phyloP scores from a whole-genome alignment of 92 coral and sea anemone genomes.

The Blastomussa wellsi region DNA sequence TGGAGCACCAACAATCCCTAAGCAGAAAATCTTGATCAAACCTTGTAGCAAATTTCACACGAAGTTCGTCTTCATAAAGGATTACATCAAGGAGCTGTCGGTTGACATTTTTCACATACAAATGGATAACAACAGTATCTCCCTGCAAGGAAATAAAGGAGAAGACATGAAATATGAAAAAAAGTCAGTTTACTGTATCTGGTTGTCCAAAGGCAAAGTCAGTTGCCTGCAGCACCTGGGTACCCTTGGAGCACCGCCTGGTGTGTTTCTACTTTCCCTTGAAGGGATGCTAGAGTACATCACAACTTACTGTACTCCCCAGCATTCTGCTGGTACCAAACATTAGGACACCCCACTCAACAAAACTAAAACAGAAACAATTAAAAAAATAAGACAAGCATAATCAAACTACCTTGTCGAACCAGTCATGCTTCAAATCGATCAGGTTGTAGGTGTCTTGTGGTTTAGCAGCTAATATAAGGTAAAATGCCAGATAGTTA shows the following conservation, averaged over 20 bases:
- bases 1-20: neutral
- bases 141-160: conserved; percentile 48
- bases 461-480: conserved; percentile 27
- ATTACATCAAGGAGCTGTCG: conserved; percentile 56
- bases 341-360: too few relatives aligned
- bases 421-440: conserved; percentile 80
- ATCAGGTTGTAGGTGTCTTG: conserved; percentile 38
- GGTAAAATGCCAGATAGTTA: neutral
- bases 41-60: conserved; percentile 86
- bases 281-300: too few relatives aligned
- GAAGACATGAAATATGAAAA: too few relatives aligned
- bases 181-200: too few relatives aligned
- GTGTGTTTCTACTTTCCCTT: too few relatives aligned
- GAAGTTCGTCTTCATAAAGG: conserved; percentile 71
- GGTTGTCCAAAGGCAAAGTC: too few relatives aligned
- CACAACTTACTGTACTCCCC: too few relatives aligned
- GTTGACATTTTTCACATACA: conserved; percentile 74
- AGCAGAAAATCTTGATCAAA: neutral
- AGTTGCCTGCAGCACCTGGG: too few relatives aligned
- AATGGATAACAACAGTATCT: conserved; percentile 55
- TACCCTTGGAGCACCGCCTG: too few relatives aligned
- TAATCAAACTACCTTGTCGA: conserved; percentile 61
- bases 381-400: neutral
- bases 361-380: neutral
- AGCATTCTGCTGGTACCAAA: too few relatives aligned